phyloP scores from a whole-genome alignment of 2,113 vertebrate genomes.

The Gadus macrocephalus region DNA sequence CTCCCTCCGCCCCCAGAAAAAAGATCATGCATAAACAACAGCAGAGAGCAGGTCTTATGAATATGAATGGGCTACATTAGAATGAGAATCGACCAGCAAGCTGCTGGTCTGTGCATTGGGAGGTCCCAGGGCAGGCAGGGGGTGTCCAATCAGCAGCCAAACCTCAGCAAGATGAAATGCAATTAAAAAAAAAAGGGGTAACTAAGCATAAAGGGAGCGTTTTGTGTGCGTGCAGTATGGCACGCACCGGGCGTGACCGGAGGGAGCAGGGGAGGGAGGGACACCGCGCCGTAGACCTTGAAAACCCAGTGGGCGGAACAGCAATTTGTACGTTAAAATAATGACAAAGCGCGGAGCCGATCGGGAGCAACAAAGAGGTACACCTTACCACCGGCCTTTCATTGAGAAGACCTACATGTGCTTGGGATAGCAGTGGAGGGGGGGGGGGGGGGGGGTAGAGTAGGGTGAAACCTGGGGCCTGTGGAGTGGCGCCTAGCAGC shows the following conservation, averaged over 20 bases:
- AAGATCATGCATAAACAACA: slow-evolving; percentile 1
- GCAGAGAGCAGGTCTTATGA: slow-evolving; percentile 20
- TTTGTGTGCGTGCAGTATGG: too few species aligned
- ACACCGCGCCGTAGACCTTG: too few species aligned
- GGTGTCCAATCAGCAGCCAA: background rate
- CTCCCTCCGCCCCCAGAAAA: slow-evolving; percentile 1
- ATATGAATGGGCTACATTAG: slow-evolving; percentile 53
- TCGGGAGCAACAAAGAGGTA: background rate
- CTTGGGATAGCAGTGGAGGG: background rate
- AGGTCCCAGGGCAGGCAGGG: background rate
- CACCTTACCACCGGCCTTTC: background rate
- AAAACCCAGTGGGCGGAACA: background rate
- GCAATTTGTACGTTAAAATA: too few species aligned
- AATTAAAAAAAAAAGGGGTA: background rate
- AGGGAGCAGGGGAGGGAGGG: too few species aligned
- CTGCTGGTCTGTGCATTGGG: background rate
- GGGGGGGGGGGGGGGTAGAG: slow-evolving; percentile 39
- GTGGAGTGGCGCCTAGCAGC: slow-evolving; percentile 43
- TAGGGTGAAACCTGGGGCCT: slow-evolving; percentile 34
- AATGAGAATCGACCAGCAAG: slow-evolving; percentile 44
- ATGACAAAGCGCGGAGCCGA: background rate
- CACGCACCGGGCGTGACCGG: too few species aligned
- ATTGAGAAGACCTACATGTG: background rate
- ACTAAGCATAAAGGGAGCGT: too few species aligned
- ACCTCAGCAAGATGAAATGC: background rate